Base-by-base conservation (phyloP, 2,888 invertebrate genomes). In the Stenchaetothrips biformis region DNA sequence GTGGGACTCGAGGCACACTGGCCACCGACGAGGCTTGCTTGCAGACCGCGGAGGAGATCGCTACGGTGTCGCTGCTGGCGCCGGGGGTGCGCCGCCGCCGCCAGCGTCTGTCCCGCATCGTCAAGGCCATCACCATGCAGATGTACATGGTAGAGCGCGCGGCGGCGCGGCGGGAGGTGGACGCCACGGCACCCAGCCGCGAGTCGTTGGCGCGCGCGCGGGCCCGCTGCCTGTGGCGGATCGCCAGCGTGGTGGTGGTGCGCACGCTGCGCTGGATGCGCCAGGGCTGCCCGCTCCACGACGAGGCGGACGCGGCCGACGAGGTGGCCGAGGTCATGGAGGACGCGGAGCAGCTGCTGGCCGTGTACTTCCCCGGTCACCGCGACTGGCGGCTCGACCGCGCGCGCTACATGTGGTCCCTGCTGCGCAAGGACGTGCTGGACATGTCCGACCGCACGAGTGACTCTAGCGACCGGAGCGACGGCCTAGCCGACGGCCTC, bases 41-140 rank as follows among this genome's bases (percentile, higher is more conserved):
- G 67, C 67, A 74, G 67, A 74, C 21, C 67, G 67, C 67, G 21
- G 7, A 81, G 87, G 85, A 3, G 86, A 86, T 59, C 87, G 86
- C 18, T 86, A 90, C 81, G 90, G 90, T 82, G 90, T 89, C 82
- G 90, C 90, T 84, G 89, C 89, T 81, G 86, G 89, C 85, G 86
- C 89, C 85, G 89, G 88, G 86, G 87, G 90, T 89, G 85, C 87
- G 88, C 84, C 87, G 86, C 83, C 87, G 88, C 83, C 85, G 67
- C 67, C 67, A 21, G 85, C 87, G 88, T 87, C 88, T 89, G 84
- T 88, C 89, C 87, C 89, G 89, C 83, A 86, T 89, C 84, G 85
- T 89, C 83, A 88, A 85, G 84, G 87, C 87, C 67, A 74, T 74
- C 67, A 74, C 67, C 67, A 11, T 74, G 67, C 67, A 74, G 67